A percentile compares a stretch with the other conserved stretches of the same genome.
Evolutionary conservation across 2,888 invertebrate species (phyloP).

Genomic region (Anoplius nigerrimus): DNA sequence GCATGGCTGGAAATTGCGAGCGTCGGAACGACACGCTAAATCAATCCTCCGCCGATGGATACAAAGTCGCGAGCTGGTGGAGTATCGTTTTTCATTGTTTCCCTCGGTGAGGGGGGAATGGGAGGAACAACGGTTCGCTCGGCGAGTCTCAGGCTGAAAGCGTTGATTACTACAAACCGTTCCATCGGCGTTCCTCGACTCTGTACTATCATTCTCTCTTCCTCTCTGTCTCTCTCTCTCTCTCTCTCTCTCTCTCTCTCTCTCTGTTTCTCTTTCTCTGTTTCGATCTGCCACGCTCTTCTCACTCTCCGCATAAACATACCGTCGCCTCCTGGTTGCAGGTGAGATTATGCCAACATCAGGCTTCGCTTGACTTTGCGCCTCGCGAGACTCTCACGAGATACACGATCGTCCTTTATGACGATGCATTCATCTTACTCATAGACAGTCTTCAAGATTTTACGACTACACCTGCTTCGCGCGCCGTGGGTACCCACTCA

Average conservation of each 20-base stretch:
- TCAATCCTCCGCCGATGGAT: conserved; percentile 3
- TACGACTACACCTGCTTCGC: too few relatives aligned
- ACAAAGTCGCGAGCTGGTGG: neutral
- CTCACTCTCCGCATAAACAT: too few relatives aligned
- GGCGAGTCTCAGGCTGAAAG: neutral
- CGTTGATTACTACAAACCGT: neutral
- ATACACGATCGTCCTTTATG: too few relatives aligned
- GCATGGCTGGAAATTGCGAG: neutral
- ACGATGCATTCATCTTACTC: too few relatives aligned
- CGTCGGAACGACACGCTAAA: neutral
- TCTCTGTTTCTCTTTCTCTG: too few relatives aligned
- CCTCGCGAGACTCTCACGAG: too few relatives aligned
- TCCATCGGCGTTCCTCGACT: neutral
- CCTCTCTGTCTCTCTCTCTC: too few relatives aligned
- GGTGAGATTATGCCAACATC: too few relatives aligned
- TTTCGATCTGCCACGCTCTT: neutral
- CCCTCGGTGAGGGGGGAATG: neutral
- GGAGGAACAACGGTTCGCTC: neutral
- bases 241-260: conserved; percentile 1
- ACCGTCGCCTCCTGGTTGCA: too few relatives aligned
- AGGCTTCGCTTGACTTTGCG: too few relatives aligned
- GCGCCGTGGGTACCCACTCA: too few relatives aligned
- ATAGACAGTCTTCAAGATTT: too few relatives aligned
- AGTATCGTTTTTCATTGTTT: conserved; percentile 2
- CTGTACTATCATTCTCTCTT: neutral